phyloP scores from a whole-genome alignment of 2,113 vertebrate species.

The Sinocyclocheilus grahami region DNA sequence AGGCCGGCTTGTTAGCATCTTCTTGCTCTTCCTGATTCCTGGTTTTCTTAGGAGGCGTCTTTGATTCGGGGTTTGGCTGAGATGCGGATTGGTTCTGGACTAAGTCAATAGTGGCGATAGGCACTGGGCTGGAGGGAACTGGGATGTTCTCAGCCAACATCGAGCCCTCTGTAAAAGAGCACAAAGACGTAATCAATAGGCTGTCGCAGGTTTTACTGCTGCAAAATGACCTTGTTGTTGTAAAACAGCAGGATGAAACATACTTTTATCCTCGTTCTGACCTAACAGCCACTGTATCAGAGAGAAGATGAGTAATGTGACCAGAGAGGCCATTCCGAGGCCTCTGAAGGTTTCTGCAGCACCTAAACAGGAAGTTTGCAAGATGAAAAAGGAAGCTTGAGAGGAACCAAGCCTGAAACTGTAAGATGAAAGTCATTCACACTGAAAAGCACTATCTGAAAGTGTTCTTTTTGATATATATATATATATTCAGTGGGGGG shows the following conservation, averaged over 20 bases:
- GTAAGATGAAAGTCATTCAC: background rate
- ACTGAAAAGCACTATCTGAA: background rate
- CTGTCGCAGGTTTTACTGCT: background rate
- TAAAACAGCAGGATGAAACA: slow-evolving; percentile 22
- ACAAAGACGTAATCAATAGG: background rate
- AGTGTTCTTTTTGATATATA: background rate
- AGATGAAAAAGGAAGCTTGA: background rate
- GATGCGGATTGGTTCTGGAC: slow-evolving; percentile 77
- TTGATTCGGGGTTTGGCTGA: slow-evolving; percentile 66
- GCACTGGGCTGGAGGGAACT: slow-evolving; percentile 93
- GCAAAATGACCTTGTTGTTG: background rate
- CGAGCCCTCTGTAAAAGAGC: slow-evolving; percentile 77
- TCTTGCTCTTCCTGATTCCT: slow-evolving; percentile 96
- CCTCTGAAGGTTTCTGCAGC: slow-evolving; percentile 92
- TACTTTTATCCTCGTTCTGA: slow-evolving; percentile 85
- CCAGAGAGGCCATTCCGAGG: slow-evolving; percentile 93
- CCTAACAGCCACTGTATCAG: slow-evolving; percentile 88
- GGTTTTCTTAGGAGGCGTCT: slow-evolving; percentile 82
- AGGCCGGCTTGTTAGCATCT: slow-evolving; percentile 88
- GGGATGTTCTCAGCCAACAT: slow-evolving; percentile 96
- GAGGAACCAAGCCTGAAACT: background rate
- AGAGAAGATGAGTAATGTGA: slow-evolving; percentile 93
- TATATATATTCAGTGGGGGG: background rate
- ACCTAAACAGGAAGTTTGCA: slow-evolving; percentile 71
- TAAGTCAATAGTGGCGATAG: slow-evolving; percentile 95